Evolutionary conservation across 2,113 vertebrate genomes (phyloP).

Genomic region (Siniperca chuatsi): DNA sequence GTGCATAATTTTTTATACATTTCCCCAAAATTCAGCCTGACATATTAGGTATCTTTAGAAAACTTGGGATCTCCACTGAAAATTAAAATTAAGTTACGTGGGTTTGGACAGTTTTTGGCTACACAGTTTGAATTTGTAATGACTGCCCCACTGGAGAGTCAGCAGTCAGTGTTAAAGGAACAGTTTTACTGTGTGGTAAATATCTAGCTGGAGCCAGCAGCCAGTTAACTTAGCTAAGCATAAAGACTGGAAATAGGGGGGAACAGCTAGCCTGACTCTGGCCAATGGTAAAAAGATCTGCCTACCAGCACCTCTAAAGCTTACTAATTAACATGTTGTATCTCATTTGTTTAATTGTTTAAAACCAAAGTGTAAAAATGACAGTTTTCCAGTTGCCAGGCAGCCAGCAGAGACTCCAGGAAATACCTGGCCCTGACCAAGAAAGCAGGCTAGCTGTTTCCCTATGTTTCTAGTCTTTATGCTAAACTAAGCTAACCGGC

Average conservation of each 20-base stretch:
- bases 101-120: neutral
- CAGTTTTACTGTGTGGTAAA: neutral
- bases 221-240: neutral
- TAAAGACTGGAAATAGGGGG: neutral
- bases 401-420: neutral
- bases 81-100: neutral
- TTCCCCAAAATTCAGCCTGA: neutral
- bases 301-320: neutral
- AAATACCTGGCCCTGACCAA: neutral
- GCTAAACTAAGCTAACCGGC: neutral
- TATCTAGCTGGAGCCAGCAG: neutral
- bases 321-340: no score
- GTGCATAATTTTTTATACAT: neutral
- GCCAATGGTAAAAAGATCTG: neutral
- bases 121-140: neutral
- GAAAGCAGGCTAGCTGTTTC: neutral
- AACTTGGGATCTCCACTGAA: neutral
- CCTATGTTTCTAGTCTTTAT: neutral
- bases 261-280: neutral
- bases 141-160: neutral
- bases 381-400: neutral
- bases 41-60: neutral
- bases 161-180: neutral
- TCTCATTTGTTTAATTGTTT: neutral
- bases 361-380: neutral